These are phyloP conservation scores for Porites evermanni DNA, from an alignment of 92 coral and sea anemone genomes.

Conservation along the genomic window DNA sequence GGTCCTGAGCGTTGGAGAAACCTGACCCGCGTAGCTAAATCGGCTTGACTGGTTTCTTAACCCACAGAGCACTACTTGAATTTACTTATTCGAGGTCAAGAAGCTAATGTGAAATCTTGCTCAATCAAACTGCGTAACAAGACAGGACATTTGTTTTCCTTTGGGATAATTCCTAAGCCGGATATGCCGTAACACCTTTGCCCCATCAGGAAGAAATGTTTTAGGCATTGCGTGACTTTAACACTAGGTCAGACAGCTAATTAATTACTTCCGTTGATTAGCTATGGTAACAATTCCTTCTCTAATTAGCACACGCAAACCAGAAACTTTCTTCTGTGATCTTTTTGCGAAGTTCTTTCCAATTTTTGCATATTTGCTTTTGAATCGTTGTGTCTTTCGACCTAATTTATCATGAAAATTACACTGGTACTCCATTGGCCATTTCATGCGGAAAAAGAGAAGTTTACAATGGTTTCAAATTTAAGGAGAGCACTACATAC, in stretches of 20 bases:
- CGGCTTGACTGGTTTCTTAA: background rate
- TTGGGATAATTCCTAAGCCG: background rate
- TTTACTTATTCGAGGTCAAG: constrained; percentile 4
- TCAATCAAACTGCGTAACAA: constrained; percentile 9
- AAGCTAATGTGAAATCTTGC: background rate
- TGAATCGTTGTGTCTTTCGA: background rate
- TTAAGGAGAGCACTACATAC: background rate
- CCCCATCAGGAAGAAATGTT: background rate
- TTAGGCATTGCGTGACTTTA: background rate
- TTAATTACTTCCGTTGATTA: constrained; percentile 2
- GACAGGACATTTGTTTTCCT: background rate
- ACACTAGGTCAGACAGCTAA: background rate
- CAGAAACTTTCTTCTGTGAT: background rate
- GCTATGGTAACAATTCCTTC: background rate
- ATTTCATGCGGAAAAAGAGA: background rate
- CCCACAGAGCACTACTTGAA: background rate
- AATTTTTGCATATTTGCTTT: background rate
- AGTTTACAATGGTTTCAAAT: background rate
- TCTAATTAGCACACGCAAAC: background rate
- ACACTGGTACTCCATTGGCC: background rate
- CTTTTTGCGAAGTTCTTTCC: background rate
- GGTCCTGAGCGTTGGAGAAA: background rate
- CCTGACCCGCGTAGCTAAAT: background rate
- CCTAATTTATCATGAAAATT: too few relatives aligned
- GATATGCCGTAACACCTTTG: background rate